These are phyloP conservation scores for Tetrax tetrax DNA, from an alignment of 2,113 vertebrate species.

Conservation along the genomic window DNA sequence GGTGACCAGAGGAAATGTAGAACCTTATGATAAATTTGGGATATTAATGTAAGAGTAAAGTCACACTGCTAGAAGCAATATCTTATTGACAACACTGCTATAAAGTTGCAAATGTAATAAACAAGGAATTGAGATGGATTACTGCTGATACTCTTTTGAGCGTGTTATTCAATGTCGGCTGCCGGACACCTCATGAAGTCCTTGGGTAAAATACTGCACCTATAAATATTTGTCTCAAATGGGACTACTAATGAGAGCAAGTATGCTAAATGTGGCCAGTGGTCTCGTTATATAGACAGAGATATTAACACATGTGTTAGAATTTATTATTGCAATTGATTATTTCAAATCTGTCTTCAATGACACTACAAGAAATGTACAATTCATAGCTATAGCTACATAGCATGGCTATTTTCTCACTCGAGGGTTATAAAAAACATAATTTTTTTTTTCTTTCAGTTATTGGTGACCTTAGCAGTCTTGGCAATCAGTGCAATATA, in stretches of 20 bases:
- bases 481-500: not conserved
- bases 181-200: not conserved
- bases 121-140: conserved; percentile 57
- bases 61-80: conserved; percentile 15
- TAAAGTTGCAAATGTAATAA: conserved; percentile 46
- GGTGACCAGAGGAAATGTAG: conserved; percentile 35
- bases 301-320: not conserved
- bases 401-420: not conserved
- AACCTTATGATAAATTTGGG: conserved; percentile 51
- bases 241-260: not conserved
- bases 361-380: not conserved
- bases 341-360: not conserved
- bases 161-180: not conserved
- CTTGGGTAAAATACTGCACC: not conserved
- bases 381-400: not conserved
- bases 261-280: not conserved
- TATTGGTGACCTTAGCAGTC: not conserved
- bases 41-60: conserved; percentile 52
- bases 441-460: not conserved
- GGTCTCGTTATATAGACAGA: not conserved
- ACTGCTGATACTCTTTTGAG: not conserved
- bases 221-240: not conserved
- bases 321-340: not conserved
- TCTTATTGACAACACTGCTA: conserved; percentile 51
- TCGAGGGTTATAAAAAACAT: not conserved